phyloP scores from a whole-genome alignment of 30 jellyfish, hydroid and myxozoan species.

The Hydractinia symbiolongicarpus region DNA sequence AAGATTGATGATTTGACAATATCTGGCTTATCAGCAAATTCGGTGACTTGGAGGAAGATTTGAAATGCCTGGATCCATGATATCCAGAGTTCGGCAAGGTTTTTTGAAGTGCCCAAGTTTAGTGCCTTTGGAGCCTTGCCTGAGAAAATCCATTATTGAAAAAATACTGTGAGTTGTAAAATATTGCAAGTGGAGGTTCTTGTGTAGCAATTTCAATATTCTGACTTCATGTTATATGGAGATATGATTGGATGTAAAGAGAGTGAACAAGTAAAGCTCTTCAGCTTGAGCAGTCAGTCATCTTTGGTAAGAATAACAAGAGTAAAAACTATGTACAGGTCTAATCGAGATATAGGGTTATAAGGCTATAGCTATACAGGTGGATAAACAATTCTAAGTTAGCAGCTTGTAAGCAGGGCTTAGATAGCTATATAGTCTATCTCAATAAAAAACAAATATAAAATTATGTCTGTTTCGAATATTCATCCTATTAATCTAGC shows the following conservation, averaged over 20 bases:
- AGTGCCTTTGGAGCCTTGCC: slow-evolving; percentile 38
- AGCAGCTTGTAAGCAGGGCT: too few relatives aligned
- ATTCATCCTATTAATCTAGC: too few relatives aligned
- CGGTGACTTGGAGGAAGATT: slow-evolving; percentile 36
- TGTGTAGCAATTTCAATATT: not conserved
- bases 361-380: too few relatives aligned
- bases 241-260: too few relatives aligned
- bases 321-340: too few relatives aligned
- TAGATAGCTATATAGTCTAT: too few relatives aligned
- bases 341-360: too few relatives aligned
- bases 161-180: not conserved
- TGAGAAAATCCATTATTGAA: slow-evolving; percentile 14
- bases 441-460: too few relatives aligned
- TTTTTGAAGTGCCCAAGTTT: slow-evolving; percentile 31
- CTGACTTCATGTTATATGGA: slow-evolving; percentile 42
- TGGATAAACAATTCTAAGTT: too few relatives aligned
- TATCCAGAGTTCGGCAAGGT: slow-evolving; percentile 43
- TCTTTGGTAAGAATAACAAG: too few relatives aligned
- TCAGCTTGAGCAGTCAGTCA: not conserved
- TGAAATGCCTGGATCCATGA: slow-evolving; percentile 33
- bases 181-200: not conserved
- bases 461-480: too few relatives aligned
- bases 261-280: not conserved
- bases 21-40: slow-evolving; percentile 5
- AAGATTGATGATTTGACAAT: slow-evolving; percentile 17